phyloP scores from a whole-genome alignment of 2,797 vertebrate species.

The Serranus cabrilla region DNA sequence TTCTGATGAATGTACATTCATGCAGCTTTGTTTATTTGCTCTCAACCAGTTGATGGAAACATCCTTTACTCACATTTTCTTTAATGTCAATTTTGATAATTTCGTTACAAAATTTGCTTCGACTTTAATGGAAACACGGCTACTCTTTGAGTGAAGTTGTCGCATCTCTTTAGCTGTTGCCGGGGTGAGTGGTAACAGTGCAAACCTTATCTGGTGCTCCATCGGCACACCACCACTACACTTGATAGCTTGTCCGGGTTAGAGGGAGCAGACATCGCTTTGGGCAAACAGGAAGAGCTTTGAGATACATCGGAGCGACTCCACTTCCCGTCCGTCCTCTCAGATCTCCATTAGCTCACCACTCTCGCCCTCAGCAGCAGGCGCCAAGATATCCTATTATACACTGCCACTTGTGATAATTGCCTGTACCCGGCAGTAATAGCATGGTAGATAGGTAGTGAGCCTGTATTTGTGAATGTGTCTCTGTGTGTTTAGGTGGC shows the following conservation, averaged over 20 bases:
- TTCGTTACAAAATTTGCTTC: too few relatives aligned
- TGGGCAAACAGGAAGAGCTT: slow-evolving; percentile 42
- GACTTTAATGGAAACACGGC: too few relatives aligned
- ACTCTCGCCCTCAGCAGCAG: slow-evolving; percentile 45
- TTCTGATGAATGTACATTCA: too few relatives aligned
- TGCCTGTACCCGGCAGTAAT: slow-evolving; percentile 37
- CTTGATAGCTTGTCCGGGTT: slow-evolving; percentile 27
- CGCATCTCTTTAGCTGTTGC: background rate
- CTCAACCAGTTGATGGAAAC: too few relatives aligned
- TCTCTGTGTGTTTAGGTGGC: background rate
- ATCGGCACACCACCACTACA: slow-evolving; percentile 38
- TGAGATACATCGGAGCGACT: slow-evolving; percentile 52
- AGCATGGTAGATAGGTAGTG: slow-evolving; percentile 15
- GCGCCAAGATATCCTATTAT: slow-evolving; percentile 56
- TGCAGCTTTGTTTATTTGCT: too few relatives aligned
- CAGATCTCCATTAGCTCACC: slow-evolving; percentile 60
- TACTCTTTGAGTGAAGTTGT: background rate
- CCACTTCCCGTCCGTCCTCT: slow-evolving; percentile 48
- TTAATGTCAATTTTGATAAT: too few relatives aligned
- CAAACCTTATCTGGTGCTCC: slow-evolving; percentile 27
- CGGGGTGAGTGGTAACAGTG: slow-evolving; percentile 6
- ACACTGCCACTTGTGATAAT: slow-evolving; percentile 66
- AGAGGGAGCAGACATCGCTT: slow-evolving; percentile 24
- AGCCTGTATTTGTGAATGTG: slow-evolving; percentile 3
- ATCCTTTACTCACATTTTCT: too few relatives aligned